phyloP scores from a whole-genome alignment of 2,888 invertebrate species.

The Pheosia tremula region DNA sequence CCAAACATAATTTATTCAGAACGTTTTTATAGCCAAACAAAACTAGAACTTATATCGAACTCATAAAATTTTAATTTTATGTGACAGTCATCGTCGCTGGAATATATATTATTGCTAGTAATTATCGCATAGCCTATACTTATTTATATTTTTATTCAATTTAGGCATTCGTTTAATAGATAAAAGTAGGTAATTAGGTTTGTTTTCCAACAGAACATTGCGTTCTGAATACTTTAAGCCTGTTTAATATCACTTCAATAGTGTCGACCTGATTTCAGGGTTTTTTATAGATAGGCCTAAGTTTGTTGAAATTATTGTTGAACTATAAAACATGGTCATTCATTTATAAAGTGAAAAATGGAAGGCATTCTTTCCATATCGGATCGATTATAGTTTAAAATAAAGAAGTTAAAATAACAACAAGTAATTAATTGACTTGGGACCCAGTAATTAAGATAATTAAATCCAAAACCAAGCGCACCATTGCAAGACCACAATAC shows the following conservation, averaged over 20 bases:
- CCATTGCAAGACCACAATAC: no score
- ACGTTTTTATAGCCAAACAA: no score
- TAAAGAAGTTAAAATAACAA: no score
- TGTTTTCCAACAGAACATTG: neutral
- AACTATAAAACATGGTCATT: neutral
- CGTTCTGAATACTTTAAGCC: slow-evolving; percentile 1
- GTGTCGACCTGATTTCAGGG: neutral
- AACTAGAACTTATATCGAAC: no score
- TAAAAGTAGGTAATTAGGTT: slow-evolving; percentile 4
- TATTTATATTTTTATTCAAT: neutral
- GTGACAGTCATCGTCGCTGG: no score
- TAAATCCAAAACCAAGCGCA: no score
- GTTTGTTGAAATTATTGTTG: neutral
- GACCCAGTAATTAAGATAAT: no score
- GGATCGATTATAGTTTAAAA: no score
- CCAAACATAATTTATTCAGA: no score
- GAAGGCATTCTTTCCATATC: neutral
- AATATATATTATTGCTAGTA: no score
- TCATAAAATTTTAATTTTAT: no score
- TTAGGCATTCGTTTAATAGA: neutral
- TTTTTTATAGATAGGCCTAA: neutral
- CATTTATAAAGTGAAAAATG: neutral
- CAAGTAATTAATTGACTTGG: no score
- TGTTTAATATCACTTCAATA: slow-evolving; percentile 3
- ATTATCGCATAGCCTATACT: neutral